These are phyloP conservation scores for Aldrovandia affinis DNA, from an alignment of 2,797 vertebrate species.

Conservation along the genomic window DNA sequence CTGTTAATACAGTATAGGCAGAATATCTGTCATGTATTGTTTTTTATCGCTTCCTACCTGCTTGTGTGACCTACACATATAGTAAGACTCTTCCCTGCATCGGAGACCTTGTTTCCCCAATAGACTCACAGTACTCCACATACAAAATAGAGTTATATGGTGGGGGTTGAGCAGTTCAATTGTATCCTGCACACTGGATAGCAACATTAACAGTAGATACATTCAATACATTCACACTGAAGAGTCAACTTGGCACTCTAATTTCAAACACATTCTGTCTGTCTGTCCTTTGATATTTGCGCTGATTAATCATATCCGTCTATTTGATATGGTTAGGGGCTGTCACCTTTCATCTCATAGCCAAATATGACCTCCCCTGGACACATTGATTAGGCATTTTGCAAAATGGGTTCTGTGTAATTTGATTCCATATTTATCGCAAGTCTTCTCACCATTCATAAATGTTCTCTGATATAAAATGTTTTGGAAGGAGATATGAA, in stretches of 20 bases:
- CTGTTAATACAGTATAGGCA: not conserved
- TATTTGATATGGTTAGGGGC: not conserved
- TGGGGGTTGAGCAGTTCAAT: not conserved
- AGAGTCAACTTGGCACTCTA: not conserved
- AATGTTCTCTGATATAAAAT: not conserved
- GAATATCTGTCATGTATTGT: not conserved
- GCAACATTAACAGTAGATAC: no score
- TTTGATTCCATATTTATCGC: not conserved
- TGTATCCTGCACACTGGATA: not conserved
- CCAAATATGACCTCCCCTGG: not conserved
- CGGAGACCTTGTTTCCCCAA: not conserved
- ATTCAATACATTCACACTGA: slow-evolving; percentile 13
- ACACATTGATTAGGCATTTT: not conserved
- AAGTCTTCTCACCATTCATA: not conserved
- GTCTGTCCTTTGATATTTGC: not conserved
- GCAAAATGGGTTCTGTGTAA: not conserved
- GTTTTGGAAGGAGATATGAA: slow-evolving; percentile 31
- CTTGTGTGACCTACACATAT: not conserved
- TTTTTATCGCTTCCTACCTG: not conserved
- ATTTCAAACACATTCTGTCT: not conserved
- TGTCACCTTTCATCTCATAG: not conserved
- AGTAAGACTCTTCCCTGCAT: not conserved
- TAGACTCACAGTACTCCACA: not conserved
- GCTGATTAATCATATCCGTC: not conserved
- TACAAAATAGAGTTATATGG: not conserved